Base-by-base conservation (phyloP, 2,797 vertebrate species). In the Capromys pilorides region DNA sequence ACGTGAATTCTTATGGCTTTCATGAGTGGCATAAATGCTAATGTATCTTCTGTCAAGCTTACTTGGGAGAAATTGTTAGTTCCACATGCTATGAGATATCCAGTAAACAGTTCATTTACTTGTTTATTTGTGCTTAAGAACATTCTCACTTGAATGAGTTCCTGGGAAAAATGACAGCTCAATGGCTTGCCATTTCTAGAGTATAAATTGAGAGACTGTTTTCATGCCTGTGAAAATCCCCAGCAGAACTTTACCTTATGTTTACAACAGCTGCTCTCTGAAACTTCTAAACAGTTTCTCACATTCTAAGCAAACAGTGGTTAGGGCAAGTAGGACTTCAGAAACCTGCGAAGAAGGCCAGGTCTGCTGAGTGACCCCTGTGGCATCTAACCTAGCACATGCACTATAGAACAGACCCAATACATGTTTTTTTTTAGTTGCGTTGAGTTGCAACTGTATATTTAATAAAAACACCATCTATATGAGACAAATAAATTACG, bases 391-490 rank as follows among this genome's bases (percentile, higher is more conserved):
- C 41, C 51, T 79, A 51, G n/a, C 31, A 49, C 1, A 45, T 4
- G 0, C 41, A 19, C 61, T 31, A 93, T 78, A 88, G 83, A 86
- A 86, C 31, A 59, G 8, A 94, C 59, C 81, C 26, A 92, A 39
- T 84, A 83, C 81, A 16, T 13, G 2, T 5, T 61, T 75, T 3
- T 61, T 75, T 84, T 67, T 49, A 85, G 90, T 67, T 91, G 24
- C 81, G 81, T 24, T 31, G 26, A 91, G 49, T 66, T 73, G 36
- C 33, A 45, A 83, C 51, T 80, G 21, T 49, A n/a, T 77, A 73
- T 82, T 91, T 90, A 96, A 92, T 67, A 86, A 94, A 93, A 71
- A 54, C 28, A 82, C 2, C 28, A 80, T 49, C 31, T 62, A n/a
- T 39, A 73, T 22, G 49, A 93, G 77, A 49, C 59, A 96, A 71